phyloP scores from a whole-genome alignment of 2,113 vertebrate species.

The Dicerorhinus sumatrensis region DNA sequence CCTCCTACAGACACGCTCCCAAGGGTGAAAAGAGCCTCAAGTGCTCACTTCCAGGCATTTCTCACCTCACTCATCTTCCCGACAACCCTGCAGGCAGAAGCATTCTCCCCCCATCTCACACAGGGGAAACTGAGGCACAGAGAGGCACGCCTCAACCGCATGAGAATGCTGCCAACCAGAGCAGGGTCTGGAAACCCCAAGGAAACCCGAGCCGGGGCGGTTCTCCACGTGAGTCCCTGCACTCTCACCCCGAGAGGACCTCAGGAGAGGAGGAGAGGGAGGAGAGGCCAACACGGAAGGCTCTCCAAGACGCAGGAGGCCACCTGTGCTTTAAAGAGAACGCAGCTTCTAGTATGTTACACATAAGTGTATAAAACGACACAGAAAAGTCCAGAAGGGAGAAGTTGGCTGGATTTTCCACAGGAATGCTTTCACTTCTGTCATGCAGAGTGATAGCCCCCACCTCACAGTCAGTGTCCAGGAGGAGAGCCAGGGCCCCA shows the following conservation, averaged over 20 bases:
- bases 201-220: background rate
- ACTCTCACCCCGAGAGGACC: no score
- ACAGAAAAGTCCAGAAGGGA: accelerated
- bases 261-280: background rate
- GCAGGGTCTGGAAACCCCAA: background rate
- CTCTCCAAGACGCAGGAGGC: accelerated
- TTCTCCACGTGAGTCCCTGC: background rate
- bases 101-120: background rate
- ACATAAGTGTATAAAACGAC: accelerated
- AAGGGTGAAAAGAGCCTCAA: background rate
- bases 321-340: no score
- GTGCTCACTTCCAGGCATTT: background rate
- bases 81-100: background rate
- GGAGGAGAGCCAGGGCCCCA: background rate
- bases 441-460: accelerated
- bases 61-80: no score
- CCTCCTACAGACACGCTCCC: accelerated
- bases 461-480: background rate
- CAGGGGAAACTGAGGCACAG: background rate
- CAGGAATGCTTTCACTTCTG: background rate
- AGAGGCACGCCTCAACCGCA: accelerated
- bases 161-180: accelerated
- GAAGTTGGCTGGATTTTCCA: no score
- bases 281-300: accelerated
- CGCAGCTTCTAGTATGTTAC: accelerated